Evolutionary conservation across 2,888 invertebrate genomes (phyloP).

Genomic region (Xanthorhoe spadicearia): DNA sequence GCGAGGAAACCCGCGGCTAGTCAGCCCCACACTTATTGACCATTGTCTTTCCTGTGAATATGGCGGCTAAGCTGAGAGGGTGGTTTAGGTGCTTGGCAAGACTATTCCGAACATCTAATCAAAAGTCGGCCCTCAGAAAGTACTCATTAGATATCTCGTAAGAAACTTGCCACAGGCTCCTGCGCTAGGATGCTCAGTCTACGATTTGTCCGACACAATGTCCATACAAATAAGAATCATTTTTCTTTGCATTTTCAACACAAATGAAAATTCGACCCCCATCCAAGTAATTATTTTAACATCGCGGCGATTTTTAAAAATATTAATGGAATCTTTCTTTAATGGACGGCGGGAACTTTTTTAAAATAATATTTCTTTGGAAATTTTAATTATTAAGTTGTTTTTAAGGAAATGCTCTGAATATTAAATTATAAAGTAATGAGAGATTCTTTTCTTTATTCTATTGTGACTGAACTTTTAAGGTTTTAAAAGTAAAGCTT

Average conservation of each 20-base stretch:
- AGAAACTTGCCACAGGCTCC: neutral
- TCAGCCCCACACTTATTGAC: too few relatives aligned
- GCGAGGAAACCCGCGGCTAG: too few relatives aligned
- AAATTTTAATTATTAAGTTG: conserved; percentile 40
- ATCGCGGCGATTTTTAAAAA: conserved; percentile 55
- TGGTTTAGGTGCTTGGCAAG: too few relatives aligned
- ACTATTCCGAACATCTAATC: too few relatives aligned
- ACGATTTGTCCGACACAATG: conserved; percentile 4
- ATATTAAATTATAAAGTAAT: conserved; percentile 1
- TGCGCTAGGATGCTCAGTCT: neutral
- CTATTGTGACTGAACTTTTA: neutral
- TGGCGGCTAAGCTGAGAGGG: too few relatives aligned
- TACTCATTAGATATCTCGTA: neutral
- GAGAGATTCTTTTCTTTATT: conserved; percentile 1
- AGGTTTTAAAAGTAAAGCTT: neutral
- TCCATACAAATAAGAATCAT: conserved; percentile 14
- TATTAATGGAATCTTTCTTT: conserved; percentile 68
- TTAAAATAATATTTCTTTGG: conserved; percentile 44
- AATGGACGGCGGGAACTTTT: conserved; percentile 54
- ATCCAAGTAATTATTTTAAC: conserved; percentile 62
- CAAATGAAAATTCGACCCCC: conserved; percentile 49
- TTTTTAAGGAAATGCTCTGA: conserved; percentile 37
- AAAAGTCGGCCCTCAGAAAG: too few relatives aligned
- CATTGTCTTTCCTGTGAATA: too few relatives aligned
- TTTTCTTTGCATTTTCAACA: conserved; percentile 25